phyloP scores from a whole-genome alignment of 1,140 invertebrate species.

The Saccostrea cuccullata region DNA sequence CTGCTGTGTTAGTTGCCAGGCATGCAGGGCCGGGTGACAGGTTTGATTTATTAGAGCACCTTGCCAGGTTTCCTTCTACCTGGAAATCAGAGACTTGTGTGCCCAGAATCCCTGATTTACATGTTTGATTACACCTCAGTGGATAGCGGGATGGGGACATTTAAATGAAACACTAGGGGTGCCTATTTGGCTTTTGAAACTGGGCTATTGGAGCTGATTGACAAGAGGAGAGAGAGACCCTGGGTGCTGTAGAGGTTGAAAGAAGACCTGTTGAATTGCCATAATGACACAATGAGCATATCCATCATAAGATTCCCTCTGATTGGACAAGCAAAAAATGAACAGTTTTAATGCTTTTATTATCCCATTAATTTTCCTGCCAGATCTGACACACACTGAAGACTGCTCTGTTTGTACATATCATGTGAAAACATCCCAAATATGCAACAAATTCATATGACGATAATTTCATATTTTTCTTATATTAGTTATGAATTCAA shows the following conservation, averaged over 20 bases:
- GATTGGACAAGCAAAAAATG: slow-evolving; percentile 35
- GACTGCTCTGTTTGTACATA: slow-evolving; percentile 18
- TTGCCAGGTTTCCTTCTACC: slow-evolving; percentile 15
- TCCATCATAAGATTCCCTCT: slow-evolving; percentile 22
- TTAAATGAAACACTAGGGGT: slow-evolving; percentile 13
- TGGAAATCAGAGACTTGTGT: slow-evolving; percentile 19
- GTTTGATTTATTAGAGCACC: slow-evolving; percentile 12
- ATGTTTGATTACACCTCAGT: slow-evolving; percentile 33
- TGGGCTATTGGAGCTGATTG: slow-evolving; percentile 18
- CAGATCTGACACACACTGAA: slow-evolving; percentile 26
- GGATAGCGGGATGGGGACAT: neutral
- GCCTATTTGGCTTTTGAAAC: slow-evolving; percentile 35
- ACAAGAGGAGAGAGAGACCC: neutral
- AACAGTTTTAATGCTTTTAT: slow-evolving; percentile 32
- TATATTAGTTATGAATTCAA: no score
- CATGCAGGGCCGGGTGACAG: neutral
- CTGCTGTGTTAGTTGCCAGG: slow-evolving; percentile 9
- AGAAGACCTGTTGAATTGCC: slow-evolving; percentile 2
- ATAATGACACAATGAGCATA: slow-evolving; percentile 20
- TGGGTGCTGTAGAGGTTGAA: neutral
- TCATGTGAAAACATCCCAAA: slow-evolving; percentile 18
- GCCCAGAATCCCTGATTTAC: slow-evolving; percentile 32
- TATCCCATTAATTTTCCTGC: slow-evolving; percentile 35
- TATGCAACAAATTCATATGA: neutral
- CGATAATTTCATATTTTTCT: neutral